A percentile compares a stretch with the other conserved stretches of the same genome.
phyloP scores from a whole-genome alignment of 2,113 vertebrate genomes.

The Paramisgurnus dabryanus region DNA sequence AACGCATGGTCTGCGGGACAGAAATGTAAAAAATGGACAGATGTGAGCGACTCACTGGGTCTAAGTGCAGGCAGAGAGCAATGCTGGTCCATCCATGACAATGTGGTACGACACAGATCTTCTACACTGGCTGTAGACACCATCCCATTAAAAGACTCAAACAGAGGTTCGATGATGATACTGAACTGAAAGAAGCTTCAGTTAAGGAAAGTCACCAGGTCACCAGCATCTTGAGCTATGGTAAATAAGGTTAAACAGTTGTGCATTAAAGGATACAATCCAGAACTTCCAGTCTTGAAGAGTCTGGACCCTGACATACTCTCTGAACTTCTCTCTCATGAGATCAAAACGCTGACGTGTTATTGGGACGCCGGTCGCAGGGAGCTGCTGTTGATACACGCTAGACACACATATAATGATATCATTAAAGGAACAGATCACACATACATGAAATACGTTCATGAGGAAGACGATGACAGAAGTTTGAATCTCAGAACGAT shows the following conservation, averaged over 20 bases:
- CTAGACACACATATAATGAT: slow-evolving; percentile 63
- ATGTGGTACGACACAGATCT: slow-evolving; percentile 85
- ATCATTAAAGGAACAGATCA: neutral
- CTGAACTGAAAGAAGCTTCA: slow-evolving; percentile 81
- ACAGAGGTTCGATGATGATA: slow-evolving; percentile 91
- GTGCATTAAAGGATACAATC: slow-evolving; percentile 87
- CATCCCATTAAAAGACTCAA: slow-evolving; percentile 95
- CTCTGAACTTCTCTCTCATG: slow-evolving; percentile 92
- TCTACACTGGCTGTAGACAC: slow-evolving; percentile 90
- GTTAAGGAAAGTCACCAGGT: slow-evolving; percentile 74
- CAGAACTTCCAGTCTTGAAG: slow-evolving; percentile 99
- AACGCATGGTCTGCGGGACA: neutral
- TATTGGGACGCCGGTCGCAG: slow-evolving; percentile 92
- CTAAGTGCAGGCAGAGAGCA: slow-evolving; percentile 89
- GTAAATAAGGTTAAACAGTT: neutral
- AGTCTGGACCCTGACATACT: slow-evolving; percentile 86
- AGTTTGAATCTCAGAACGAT: no score
- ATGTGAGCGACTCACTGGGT: slow-evolving; percentile 81
- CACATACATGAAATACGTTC: no score
- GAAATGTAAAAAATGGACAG: neutral
- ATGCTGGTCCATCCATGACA: slow-evolving; percentile 94
- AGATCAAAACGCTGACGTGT: slow-evolving; percentile 91
- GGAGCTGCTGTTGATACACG: slow-evolving; percentile 91
- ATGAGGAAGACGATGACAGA: no score
- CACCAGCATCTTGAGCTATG: neutral